Evolutionary conservation across 2,113 vertebrate species (phyloP), one percentile per base, ranked within the genome.

Genomic region (Ammodytes marinus): DNA sequence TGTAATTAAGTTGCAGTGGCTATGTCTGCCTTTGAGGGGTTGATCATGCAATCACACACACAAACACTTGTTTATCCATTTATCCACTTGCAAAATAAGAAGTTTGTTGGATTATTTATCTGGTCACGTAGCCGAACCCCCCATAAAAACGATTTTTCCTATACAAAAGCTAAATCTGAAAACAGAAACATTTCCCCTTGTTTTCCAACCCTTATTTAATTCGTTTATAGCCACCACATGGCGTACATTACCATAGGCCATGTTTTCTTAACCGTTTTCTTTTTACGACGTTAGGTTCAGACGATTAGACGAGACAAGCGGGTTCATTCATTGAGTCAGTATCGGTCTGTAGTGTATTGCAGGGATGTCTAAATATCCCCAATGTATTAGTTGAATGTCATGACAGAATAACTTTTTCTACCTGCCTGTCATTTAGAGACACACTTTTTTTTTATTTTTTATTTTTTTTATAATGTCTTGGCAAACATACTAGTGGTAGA

Each of bases 1-100:
- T 83, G 64, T 90, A 58, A 78, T 74, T 69, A 49, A 64, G 46
- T 79, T 45, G 54, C 47, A 11, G 65, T 39, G 52, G 80, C 57
- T 80, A 2, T 27, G 42, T 68, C 40, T 80, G n/a, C 49, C n/a
- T 73, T 70, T 43, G 47, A 58, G 53, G 66, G 69, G 50, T 67
- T 17, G 58, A 47, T 69, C 2, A n/a, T 69, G 53, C 58, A 17
- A n/a, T 65, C 8, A 45, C 50, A 53, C 19, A 14, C 14, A 45
- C 50, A 53, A 17, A 14, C 14, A 10, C 14, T 40, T 19, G 4
- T 57, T 40, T 60, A 6, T 72, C 65, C 42, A 10, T 64, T 54
- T 19, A 40, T 80, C 9, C 8, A 14, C 13, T 71, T 14, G 4
- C 13, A 59, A 55, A 39, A 85, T 49, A 47, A 43, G 40, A 17